Percentiles rank a stretch among this genome's conserved stretches.
Evolutionary conservation across 2,113 vertebrate species (phyloP).

Genomic region (Vulpes lagopus): DNA sequence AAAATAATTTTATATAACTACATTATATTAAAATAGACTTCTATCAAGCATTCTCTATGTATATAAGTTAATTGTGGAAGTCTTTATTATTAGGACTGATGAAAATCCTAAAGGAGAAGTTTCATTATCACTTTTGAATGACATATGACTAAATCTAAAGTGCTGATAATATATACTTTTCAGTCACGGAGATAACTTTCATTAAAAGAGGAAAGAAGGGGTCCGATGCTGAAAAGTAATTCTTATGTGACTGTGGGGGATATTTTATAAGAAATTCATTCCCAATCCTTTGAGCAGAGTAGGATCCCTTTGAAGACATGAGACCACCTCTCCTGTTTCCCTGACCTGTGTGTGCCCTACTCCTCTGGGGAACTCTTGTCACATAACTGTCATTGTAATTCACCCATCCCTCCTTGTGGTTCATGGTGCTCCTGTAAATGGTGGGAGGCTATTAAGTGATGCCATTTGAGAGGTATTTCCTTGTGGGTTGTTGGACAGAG

Average conservation of each 20-base stretch:
- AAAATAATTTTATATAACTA: constrained; percentile 18
- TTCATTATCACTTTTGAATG: constrained; percentile 26
- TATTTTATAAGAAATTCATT: not conserved
- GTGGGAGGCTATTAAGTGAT: not conserved
- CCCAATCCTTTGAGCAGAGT: not conserved
- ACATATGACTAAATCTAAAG: not conserved
- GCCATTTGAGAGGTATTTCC: constrained; percentile 2
- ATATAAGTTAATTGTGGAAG: constrained; percentile 44
- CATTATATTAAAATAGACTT: constrained; percentile 26
- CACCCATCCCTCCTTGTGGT: not conserved
- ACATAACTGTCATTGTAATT: not conserved
- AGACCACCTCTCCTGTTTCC: not conserved
- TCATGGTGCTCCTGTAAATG: not conserved
- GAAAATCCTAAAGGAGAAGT: not conserved
- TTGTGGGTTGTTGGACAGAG: constrained; percentile 33
- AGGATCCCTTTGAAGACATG: not conserved
- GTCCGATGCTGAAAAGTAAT: not conserved
- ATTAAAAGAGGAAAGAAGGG: not conserved
- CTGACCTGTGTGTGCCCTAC: not conserved
- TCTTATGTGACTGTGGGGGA: not conserved
- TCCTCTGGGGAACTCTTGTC: not conserved
- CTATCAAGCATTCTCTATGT: not conserved
- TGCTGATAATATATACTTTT: not conserved
- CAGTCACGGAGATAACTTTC: not conserved
- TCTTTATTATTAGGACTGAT: not conserved